Evolutionary conservation across 2,113 vertebrate species (phyloP).

Genomic region (Raja brachyura): DNA sequence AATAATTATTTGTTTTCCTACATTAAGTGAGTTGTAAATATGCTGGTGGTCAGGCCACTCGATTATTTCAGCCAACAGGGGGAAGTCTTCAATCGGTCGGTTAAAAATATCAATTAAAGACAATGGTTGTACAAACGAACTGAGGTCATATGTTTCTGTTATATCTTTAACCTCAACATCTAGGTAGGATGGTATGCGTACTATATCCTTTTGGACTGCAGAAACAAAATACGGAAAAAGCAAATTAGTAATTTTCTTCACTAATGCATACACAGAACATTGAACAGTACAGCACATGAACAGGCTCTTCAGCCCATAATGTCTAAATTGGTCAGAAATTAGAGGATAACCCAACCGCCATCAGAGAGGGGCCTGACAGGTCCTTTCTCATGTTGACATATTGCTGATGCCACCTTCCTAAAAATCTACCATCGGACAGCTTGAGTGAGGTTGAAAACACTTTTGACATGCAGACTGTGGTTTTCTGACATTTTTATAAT

Average conservation of each 20-base stretch:
- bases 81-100: slow-evolving; percentile 62
- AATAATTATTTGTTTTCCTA: slow-evolving; percentile 61
- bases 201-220: slow-evolving; percentile 63
- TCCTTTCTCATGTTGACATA: not conserved
- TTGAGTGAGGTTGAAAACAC: too few species aligned
- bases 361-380: not conserved
- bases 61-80: slow-evolving; percentile 65
- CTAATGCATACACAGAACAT: not conserved
- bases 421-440: not conserved
- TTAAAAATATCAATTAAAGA: slow-evolving; percentile 63
- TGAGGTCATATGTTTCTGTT: slow-evolving; percentile 59
- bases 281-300: too few species aligned
- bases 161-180: slow-evolving; percentile 77
- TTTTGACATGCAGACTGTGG: too few species aligned
- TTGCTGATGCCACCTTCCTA: not conserved
- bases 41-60: slow-evolving; percentile 51
- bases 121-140: slow-evolving; percentile 63
- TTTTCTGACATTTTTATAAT: too few species aligned
- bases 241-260: not conserved
- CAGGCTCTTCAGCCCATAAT: too few species aligned
- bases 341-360: not conserved
- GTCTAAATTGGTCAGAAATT: not conserved
- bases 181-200: slow-evolving; percentile 67
- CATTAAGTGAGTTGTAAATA: slow-evolving; percentile 47
- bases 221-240: slow-evolving; percentile 39